Percentiles rank a stretch among this genome's conserved stretches.
Conservation (phyloP, 2,797 vertebrate genomes). For the Australoheros facetus region DNA sequence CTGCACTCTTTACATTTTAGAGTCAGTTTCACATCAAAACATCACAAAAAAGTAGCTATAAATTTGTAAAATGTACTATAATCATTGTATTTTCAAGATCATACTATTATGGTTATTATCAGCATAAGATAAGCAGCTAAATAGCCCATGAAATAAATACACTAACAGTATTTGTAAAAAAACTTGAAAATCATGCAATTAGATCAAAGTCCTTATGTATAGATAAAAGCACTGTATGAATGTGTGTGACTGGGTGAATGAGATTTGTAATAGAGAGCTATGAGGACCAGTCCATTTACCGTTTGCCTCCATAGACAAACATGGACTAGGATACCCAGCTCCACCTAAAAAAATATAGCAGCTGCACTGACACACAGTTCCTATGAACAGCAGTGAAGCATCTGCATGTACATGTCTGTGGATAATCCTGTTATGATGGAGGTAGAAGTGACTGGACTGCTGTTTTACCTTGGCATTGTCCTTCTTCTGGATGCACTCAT, state of each 20-base stretch:
- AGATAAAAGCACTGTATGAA: background rate
- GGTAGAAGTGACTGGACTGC: background rate
- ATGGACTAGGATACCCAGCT: background rate
- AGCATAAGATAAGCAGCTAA: background rate
- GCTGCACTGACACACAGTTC: background rate
- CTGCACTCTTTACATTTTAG: background rate
- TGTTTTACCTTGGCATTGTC: constrained; percentile 83
- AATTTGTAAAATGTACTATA: background rate
- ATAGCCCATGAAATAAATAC: background rate
- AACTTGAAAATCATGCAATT: background rate
- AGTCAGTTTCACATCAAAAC: background rate
- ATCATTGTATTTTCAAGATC: background rate
- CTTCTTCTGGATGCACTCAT: constrained; percentile 90
- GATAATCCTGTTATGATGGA: background rate
- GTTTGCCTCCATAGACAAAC: too few species aligned
- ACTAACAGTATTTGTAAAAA: background rate
- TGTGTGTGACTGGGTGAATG: background rate
- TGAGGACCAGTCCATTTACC: background rate
- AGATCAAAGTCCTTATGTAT: background rate
- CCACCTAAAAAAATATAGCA: background rate
- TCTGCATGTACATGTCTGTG: background rate
- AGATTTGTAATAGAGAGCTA: background rate
- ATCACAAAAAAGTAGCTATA: background rate
- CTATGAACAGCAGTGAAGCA: background rate
- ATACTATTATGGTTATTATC: background rate